A percentile compares a stretch with the other conserved stretches of the same genome.
These are phyloP conservation scores for Drosophila hamatofila DNA, from an alignment of 2,888 invertebrate species.

Conservation along the genomic window DNA sequence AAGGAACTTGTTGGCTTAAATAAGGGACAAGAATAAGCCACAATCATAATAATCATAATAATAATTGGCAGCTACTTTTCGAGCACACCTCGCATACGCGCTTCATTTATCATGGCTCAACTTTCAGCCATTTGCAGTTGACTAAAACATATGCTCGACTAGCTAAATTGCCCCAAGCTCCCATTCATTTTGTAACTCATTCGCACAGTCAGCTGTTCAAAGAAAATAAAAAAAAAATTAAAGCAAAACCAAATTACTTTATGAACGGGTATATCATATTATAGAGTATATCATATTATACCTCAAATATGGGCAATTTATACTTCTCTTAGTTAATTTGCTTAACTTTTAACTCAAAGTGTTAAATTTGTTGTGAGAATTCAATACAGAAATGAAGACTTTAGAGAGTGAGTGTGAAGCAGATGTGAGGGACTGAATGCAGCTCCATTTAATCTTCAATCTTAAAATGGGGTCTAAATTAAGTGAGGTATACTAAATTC, in stretches of 20 bases:
- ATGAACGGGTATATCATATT: not conserved
- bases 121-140: slow-evolving; percentile 6
- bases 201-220: not conserved
- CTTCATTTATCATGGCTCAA: slow-evolving; percentile 10
- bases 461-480: not conserved
- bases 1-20: too few relatives aligned
- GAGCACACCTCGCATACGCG: not conserved
- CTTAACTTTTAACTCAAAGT: not conserved
- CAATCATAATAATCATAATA: too few relatives aligned
- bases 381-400: not conserved
- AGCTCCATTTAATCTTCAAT: too few relatives aligned
- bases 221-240: not conserved
- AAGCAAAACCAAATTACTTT: not conserved
- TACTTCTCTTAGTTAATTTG: not conserved
- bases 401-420: not conserved
- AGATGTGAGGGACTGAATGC: too few relatives aligned
- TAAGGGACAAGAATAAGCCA: too few relatives aligned
- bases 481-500: not conserved
- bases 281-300: not conserved
- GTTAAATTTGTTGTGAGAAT: not conserved
- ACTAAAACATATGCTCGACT: slow-evolving; percentile 6
- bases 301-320: not conserved
- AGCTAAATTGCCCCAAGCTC: not conserved
- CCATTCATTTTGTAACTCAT: not conserved
- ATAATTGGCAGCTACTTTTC: not conserved